Percentiles rank a stretch among this genome's conserved stretches.
Evolutionary conservation across 2,797 vertebrate genomes (phyloP).

Genomic region (Cossypha caffra): DNA sequence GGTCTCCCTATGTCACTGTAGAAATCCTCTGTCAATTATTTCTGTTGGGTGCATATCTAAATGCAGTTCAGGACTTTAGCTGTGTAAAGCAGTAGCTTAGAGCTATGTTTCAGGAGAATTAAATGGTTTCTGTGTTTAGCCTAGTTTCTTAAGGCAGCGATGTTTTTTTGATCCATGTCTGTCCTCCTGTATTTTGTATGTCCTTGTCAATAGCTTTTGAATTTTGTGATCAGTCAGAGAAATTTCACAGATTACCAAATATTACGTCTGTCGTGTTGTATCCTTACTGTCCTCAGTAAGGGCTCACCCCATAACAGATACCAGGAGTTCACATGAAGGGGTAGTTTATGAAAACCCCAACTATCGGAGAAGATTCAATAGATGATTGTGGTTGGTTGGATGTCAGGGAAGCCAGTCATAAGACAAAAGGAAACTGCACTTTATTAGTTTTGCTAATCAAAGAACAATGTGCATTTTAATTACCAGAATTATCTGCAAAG

Average conservation of each 20-base stretch:
- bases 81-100: background rate
- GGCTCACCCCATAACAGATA: background rate
- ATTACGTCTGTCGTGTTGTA: fast-evolving
- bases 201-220: background rate
- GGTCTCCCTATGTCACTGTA: too few relatives aligned
- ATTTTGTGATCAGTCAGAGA: background rate
- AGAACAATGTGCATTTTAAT: background rate
- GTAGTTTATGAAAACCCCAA: background rate
- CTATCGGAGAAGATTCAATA: background rate
- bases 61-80: background rate
- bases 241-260: background rate
- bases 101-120: background rate
- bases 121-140: background rate
- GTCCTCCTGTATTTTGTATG: background rate
- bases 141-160: background rate
- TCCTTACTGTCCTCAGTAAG: background rate
- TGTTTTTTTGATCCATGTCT: background rate
- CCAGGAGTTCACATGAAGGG: background rate
- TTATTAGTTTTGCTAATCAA: conserved; percentile 1
- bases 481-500: background rate
- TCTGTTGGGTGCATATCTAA: background rate
- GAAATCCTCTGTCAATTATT: too few relatives aligned
- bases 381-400: background rate
- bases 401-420: background rate
- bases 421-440: background rate